Evolutionary conservation across 2,888 invertebrate genomes (phyloP).

Genomic region (Argyresthia albistria): DNA sequence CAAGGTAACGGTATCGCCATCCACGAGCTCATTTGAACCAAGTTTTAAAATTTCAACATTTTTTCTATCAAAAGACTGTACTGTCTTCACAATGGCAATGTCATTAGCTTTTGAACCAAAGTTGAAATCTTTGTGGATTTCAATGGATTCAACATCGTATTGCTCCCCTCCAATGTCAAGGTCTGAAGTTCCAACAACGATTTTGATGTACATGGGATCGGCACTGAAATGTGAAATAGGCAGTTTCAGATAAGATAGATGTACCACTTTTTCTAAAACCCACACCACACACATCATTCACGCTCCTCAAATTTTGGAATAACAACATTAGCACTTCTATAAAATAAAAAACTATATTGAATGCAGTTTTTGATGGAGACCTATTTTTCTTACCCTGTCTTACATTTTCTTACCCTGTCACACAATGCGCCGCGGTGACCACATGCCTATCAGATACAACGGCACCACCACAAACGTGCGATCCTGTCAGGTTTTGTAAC

Average conservation of each 20-base stretch:
- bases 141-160: slow-evolving; percentile 28
- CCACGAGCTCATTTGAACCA: slow-evolving; percentile 21
- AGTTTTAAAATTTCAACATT: slow-evolving; percentile 26
- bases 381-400: no score
- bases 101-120: slow-evolving; percentile 32
- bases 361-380: no score
- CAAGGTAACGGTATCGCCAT: slow-evolving; percentile 38
- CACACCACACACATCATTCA: no score
- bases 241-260: not conserved
- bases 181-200: slow-evolving; percentile 45
- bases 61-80: slow-evolving; percentile 28
- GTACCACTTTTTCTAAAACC: no score
- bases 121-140: slow-evolving; percentile 33
- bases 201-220: slow-evolving; percentile 34
- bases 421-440: slow-evolving; percentile 56
- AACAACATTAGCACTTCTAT: no score
- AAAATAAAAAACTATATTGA: no score
- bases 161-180: slow-evolving; percentile 33
- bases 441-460: slow-evolving; percentile 41
- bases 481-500: slow-evolving; percentile 43
- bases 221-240: slow-evolving; percentile 28
- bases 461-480: slow-evolving; percentile 57
- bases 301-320: no score
- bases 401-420: slow-evolving; percentile 34
- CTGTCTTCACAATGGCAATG: slow-evolving; percentile 43